Conservation (phyloP, 2,113 vertebrate species). For the Neoarius graeffei region DNA sequence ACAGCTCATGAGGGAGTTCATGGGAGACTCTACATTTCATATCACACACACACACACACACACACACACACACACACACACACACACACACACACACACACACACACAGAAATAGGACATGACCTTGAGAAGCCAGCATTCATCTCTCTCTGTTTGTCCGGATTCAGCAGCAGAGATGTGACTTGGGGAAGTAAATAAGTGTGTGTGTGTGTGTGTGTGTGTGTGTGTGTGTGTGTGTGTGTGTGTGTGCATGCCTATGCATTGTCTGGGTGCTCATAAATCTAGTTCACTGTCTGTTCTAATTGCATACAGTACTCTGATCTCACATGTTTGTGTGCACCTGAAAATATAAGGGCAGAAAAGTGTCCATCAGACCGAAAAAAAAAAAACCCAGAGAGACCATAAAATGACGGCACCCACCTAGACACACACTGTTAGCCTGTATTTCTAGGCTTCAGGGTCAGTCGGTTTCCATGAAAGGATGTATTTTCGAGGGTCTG, state of each 20-base stretch:
- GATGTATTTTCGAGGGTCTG: not conserved
- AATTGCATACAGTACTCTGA: not conserved
- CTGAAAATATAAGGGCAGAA: not conserved
- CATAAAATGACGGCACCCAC: not conserved
- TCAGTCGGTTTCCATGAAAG: not conserved
- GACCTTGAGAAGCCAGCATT: constrained; percentile 46
- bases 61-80: not conserved
- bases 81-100: not conserved
- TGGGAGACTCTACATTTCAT: constrained; percentile 29
- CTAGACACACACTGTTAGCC: not conserved
- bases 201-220: constrained; percentile 23
- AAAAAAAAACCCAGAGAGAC: not conserved
- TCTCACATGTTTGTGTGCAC: constrained; percentile 1
- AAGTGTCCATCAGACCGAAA: not conserved
- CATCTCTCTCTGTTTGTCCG: constrained; percentile 22
- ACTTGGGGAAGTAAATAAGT: not conserved
- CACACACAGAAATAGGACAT: constrained; percentile 24
- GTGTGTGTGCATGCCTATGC: constrained; percentile 2
- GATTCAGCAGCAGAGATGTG: not conserved
- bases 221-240: constrained; percentile 18
- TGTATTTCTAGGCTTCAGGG: constrained; percentile 1
- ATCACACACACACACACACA: constrained; percentile 11
- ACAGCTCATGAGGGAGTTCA: constrained; percentile 25
- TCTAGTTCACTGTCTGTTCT: constrained; percentile 8
- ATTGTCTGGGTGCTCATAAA: not conserved